These are phyloP conservation scores for Macrophya annulata DNA, from an alignment of 2,888 invertebrate genomes.

Conservation along the genomic window DNA sequence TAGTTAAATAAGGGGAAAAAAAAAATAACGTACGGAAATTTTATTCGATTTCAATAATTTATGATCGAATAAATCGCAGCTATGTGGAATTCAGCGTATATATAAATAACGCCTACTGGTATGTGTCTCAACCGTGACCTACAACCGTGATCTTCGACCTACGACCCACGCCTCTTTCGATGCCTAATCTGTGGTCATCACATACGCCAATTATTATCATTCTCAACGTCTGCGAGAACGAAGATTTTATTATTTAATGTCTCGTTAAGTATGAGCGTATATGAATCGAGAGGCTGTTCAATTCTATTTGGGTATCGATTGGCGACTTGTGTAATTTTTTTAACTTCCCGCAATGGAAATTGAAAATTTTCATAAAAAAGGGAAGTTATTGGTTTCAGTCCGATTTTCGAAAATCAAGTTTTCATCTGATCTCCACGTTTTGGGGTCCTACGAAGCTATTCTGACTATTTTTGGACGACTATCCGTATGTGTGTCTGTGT, in stretches of 20 bases:
- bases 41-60: background rate
- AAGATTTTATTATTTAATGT: slow-evolving; percentile 8
- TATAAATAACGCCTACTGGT: background rate
- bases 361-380: too few relatives aligned
- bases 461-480: too few relatives aligned
- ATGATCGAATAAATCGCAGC: background rate
- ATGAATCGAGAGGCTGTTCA: background rate
- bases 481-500: too few relatives aligned
- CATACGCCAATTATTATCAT: slow-evolving; percentile 42
- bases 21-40: background rate
- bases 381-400: too few relatives aligned
- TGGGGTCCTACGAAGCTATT: too few relatives aligned
- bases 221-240: background rate
- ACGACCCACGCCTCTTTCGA: slow-evolving; percentile 13
- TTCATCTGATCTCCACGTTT: too few relatives aligned
- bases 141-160: slow-evolving; percentile 12
- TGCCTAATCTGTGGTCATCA: slow-evolving; percentile 30
- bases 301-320: background rate
- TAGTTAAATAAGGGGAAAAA: background rate
- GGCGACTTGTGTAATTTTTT: too few relatives aligned
- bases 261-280: background rate
- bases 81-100: background rate
- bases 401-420: too few relatives aligned
- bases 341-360: too few relatives aligned
- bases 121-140: background rate